Conservation (phyloP, 2,888 invertebrate species). For the Coleophora deauratella region DNA sequence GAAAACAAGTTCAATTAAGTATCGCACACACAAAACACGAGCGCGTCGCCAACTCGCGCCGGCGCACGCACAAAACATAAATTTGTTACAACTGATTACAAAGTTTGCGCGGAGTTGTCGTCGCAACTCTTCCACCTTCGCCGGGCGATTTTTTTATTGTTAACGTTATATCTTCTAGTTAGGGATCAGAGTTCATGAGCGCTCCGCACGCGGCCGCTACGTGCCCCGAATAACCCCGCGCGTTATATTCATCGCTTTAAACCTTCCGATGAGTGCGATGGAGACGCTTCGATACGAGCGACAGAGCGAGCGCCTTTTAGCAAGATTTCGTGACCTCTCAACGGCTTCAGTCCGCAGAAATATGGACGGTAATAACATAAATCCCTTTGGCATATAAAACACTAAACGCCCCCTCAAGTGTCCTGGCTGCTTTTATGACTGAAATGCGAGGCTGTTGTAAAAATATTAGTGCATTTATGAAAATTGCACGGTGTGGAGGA, state of each 20-base stretch:
- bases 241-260: conserved; percentile 70
- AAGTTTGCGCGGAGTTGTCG: conserved; percentile 64
- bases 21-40: conserved; percentile 21
- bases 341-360: conserved; percentile 69
- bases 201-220: conserved; percentile 51
- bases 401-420: conserved; percentile 69
- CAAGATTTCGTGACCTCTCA: conserved; percentile 73
- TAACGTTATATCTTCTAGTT: conserved; percentile 52
- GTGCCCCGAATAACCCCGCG: conserved; percentile 61
- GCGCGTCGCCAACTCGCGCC: conserved; percentile 12
- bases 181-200: conserved; percentile 66
- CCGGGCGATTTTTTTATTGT: conserved; percentile 60
- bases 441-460: conserved; percentile 35
- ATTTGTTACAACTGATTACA: conserved; percentile 70
- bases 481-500: conserved; percentile 35
- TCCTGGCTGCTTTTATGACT: conserved; percentile 52
- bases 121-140: conserved; percentile 65
- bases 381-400: conserved; percentile 75
- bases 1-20: conserved; percentile 23
- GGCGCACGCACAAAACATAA: conserved; percentile 60
- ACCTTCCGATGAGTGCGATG: conserved; percentile 44
- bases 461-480: conserved; percentile 47
- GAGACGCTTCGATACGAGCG: conserved; percentile 36
- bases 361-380: conserved; percentile 75
- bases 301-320: conserved; percentile 40